A percentile compares a stretch with the other conserved stretches of the same genome.
phyloP scores from a whole-genome alignment of 2,797 vertebrate genomes.

The Ceyx erithaca region DNA sequence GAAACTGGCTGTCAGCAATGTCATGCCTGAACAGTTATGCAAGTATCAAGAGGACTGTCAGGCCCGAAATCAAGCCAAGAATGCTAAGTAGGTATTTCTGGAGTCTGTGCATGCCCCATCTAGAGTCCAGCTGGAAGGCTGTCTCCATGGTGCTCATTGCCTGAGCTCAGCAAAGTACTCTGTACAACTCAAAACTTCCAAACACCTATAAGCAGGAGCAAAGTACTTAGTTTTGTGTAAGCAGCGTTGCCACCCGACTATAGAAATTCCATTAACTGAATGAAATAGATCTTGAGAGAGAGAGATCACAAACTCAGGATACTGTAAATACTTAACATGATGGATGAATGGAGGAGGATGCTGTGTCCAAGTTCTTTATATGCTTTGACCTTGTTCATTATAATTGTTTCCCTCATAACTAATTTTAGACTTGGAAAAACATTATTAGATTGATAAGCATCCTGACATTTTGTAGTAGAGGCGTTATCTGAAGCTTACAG shows the following conservation, averaged over 20 bases:
- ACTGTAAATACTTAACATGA: background rate
- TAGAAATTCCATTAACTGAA: background rate
- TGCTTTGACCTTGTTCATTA: background rate
- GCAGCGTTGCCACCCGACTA: background rate
- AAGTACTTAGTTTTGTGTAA: background rate
- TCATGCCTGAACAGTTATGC: constrained; percentile 96
- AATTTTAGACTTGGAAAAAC: background rate
- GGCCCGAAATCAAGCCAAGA: constrained; percentile 89
- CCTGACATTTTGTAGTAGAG: background rate
- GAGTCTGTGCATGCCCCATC: background rate
- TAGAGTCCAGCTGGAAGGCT: background rate
- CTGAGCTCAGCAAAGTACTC: background rate
- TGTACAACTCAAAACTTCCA: too few relatives aligned
- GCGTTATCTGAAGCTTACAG: background rate
- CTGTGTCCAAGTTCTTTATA: background rate
- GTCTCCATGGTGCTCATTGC: background rate
- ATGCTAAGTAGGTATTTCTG: constrained; percentile 86
- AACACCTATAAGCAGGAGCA: too few relatives aligned
- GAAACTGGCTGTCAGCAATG: constrained; percentile 92
- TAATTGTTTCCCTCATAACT: background rate
- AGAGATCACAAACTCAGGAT: background rate
- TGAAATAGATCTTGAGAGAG: background rate
- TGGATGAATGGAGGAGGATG: background rate
- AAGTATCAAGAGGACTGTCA: constrained; percentile 96
- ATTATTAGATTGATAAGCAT: background rate